These are phyloP conservation scores for Mesorhabditis belari DNA, from an alignment of 2,888 invertebrate genomes.

Conservation along the genomic window DNA sequence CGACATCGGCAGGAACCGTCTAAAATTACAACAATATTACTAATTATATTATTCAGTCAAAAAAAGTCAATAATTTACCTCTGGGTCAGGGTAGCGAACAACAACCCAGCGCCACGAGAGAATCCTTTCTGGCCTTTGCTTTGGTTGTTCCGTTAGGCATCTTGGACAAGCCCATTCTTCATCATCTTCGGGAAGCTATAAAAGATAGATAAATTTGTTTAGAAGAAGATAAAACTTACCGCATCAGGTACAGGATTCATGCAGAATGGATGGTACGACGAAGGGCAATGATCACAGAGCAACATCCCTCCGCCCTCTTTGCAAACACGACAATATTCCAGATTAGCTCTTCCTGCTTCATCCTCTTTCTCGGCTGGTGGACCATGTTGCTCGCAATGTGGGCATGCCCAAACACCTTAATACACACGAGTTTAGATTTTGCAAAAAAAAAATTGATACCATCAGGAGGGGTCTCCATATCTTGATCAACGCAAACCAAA, in stretches of 20 bases:
- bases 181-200: conserved; percentile 60
- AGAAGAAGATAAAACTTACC: conserved; percentile 66
- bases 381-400: conserved; percentile 66
- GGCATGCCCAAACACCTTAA: conserved; percentile 81
- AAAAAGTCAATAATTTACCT: no score
- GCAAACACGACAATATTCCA: conserved; percentile 71
- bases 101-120: conserved; percentile 86
- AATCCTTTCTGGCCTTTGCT: conserved; percentile 70
- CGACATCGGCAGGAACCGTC: neutral
- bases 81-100: conserved; percentile 42
- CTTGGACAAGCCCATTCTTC: conserved; percentile 97
- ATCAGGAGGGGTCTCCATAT: conserved; percentile 94
- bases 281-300: conserved; percentile 94
- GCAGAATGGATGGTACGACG: conserved; percentile 96
- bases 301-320: conserved; percentile 92
- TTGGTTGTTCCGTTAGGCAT: conserved; percentile 70
- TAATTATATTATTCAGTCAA: no score
- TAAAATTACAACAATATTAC: no score
- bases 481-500: conserved; percentile 82
- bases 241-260: conserved; percentile 95
- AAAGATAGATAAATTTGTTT: neutral
- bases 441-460: conserved; percentile 70
- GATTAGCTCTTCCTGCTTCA: conserved; percentile 27
- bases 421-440: no score
- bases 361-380: conserved; percentile 21